These are phyloP conservation scores for Andrena fulva DNA, from an alignment of 2,888 invertebrate species.

Conservation along the genomic window DNA sequence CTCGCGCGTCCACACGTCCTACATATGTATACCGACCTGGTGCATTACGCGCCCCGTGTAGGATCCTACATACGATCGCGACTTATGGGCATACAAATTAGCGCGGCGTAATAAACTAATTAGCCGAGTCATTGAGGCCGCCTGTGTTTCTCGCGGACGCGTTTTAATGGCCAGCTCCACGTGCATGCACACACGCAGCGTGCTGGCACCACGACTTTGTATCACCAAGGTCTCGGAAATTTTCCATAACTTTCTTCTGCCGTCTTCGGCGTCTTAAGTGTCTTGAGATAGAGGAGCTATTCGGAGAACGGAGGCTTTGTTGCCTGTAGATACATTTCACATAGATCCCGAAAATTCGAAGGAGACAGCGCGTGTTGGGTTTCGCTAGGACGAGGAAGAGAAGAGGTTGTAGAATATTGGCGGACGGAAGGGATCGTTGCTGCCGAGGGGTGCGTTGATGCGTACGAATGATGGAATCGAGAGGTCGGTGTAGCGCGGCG, in stretches of 20 bases:
- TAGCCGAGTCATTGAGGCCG: conserved; percentile 77
- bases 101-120: conserved; percentile 80
- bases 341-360: too few species aligned
- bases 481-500: conserved; percentile 13
- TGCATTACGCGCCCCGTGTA: conserved; percentile 20
- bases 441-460: conserved; percentile 2
- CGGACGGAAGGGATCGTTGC: background rate
- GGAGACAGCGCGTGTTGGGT: too few species aligned
- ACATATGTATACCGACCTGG: background rate
- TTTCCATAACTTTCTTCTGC: conserved; percentile 35
- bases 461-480: conserved; percentile 22
- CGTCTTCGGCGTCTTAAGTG: too few species aligned
- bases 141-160: conserved; percentile 61
- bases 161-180: conserved; percentile 36
- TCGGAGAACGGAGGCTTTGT: too few species aligned
- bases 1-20: background rate
- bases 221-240: conserved; percentile 29
- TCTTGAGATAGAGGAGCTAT: too few species aligned
- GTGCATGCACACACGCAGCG: background rate
- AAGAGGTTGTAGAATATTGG: too few species aligned
- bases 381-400: too few species aligned
- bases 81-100: conserved; percentile 80
- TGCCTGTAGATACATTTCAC: too few species aligned
- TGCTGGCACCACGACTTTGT: background rate
- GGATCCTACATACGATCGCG: conserved; percentile 49